phyloP scores from a whole-genome alignment of 2,888 invertebrate genomes.

The Chaetogeoica ovagalla region DNA sequence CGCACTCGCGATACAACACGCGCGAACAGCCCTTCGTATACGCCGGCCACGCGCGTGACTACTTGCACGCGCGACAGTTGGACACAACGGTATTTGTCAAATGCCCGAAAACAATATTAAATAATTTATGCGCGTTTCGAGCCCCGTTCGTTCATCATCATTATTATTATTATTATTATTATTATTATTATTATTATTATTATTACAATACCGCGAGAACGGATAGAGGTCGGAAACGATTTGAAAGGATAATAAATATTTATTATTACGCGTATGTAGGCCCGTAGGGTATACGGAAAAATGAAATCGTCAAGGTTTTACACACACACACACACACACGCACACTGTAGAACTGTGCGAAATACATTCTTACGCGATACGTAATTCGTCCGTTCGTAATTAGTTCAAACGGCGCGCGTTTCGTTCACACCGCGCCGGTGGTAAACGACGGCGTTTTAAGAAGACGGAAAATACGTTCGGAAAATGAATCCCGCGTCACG shows the following conservation, averaged over 20 bases:
- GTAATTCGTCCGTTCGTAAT: too few relatives aligned
- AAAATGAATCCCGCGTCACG: too few relatives aligned
- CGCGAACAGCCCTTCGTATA: constrained; percentile 22
- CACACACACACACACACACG: background rate
- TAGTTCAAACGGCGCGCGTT: too few relatives aligned
- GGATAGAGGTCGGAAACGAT: background rate
- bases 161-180: too few relatives aligned
- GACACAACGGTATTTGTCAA: background rate
- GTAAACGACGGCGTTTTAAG: too few relatives aligned
- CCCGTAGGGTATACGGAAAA: background rate
- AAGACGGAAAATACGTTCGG: too few relatives aligned
- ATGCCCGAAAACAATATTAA: constrained; percentile 29
- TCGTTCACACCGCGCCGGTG: too few relatives aligned
- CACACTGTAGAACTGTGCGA: too few relatives aligned
- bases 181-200: too few relatives aligned
- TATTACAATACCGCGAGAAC: background rate
- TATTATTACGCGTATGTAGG: background rate
- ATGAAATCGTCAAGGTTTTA: constrained; percentile 6
- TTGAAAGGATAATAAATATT: too few relatives aligned
- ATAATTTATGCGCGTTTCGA: constrained; percentile 24
- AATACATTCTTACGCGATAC: too few relatives aligned
- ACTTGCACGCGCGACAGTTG: constrained; percentile 19
- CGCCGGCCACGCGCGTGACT: background rate
- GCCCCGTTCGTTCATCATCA: background rate
- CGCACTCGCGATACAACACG: background rate